Percentiles rank a stretch among this genome's conserved stretches.
These are phyloP conservation scores for Eueides isabella DNA, from an alignment of 1,140 invertebrate species.

Conservation along the genomic window DNA sequence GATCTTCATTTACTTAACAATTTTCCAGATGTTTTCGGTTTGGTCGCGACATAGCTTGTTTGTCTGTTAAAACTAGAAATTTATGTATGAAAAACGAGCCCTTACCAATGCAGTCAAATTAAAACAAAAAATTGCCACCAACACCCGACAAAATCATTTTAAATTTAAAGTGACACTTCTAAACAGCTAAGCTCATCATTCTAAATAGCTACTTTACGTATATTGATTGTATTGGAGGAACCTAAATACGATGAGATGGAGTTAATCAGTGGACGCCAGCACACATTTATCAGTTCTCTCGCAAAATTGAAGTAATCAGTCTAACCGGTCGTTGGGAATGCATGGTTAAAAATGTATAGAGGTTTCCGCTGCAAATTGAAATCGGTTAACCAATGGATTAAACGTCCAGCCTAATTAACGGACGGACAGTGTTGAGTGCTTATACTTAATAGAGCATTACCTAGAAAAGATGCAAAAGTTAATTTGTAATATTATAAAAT, in stretches of 20 bases:
- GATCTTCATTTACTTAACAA: too few relatives aligned
- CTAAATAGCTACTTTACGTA: neutral
- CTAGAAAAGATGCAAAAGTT: neutral
- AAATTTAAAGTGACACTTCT: too few relatives aligned
- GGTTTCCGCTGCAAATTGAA: conserved; percentile 16
- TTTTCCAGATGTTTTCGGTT: too few relatives aligned
- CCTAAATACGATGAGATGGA: conserved; percentile 21
- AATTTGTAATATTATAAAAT: too few relatives aligned
- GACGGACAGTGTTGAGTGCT: neutral
- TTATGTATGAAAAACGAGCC: too few relatives aligned
- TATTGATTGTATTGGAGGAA: neutral
- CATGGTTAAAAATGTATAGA: conserved; percentile 21
- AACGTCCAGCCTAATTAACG: conserved; percentile 13
- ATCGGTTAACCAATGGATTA: neutral
- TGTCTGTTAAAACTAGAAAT: too few relatives aligned
- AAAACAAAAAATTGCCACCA: too few relatives aligned
- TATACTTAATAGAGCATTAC: neutral
- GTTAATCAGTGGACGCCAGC: conserved; percentile 36
- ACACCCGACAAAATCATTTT: too few relatives aligned
- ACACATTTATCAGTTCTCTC: conserved; percentile 43
- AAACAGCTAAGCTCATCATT: too few relatives aligned
- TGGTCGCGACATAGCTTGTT: too few relatives aligned
- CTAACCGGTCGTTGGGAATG: conserved; percentile 16
- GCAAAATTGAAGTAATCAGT: conserved; percentile 45
- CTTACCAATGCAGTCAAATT: too few relatives aligned